Percentiles rank a stretch among this genome's conserved stretches.
These are phyloP conservation scores for Epistrophe grossulariae DNA, from an alignment of 2,888 invertebrate species.

Conservation along the genomic window DNA sequence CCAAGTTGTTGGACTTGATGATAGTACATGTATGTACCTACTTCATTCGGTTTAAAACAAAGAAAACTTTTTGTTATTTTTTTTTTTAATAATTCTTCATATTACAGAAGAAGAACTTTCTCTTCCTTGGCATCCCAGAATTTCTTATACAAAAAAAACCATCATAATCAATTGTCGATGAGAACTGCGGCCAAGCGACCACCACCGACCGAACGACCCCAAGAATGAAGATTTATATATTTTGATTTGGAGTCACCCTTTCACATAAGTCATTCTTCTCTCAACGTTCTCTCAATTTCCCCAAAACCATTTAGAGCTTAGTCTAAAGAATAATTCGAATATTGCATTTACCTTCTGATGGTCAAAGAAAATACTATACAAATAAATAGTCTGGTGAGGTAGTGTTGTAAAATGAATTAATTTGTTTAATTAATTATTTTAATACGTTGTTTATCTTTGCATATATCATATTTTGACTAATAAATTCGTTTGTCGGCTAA, in stretches of 20 bases:
- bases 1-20: slow-evolving; percentile 5
- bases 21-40: background rate
- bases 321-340: background rate
- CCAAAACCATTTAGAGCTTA: slow-evolving; percentile 50
- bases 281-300: slow-evolving; percentile 17
- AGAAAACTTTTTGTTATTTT: slow-evolving; percentile 12
- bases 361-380: slow-evolving; percentile 40
- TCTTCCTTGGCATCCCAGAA: slow-evolving; percentile 35
- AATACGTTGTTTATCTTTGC: too few relatives aligned
- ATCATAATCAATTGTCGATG: slow-evolving; percentile 18
- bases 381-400: background rate
- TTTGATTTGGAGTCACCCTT: slow-evolving; percentile 68
- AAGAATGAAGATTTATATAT: slow-evolving; percentile 68
- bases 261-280: slow-evolving; percentile 65
- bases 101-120: slow-evolving; percentile 50
- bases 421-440: too few relatives aligned
- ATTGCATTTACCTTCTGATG: background rate
- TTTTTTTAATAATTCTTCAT: background rate
- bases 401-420: background rate
- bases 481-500: too few relatives aligned
- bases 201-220: slow-evolving; percentile 21
- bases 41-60: slow-evolving; percentile 23
- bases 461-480: too few relatives aligned
- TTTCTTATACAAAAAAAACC: slow-evolving; percentile 8
- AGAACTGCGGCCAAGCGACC: background rate